Evolutionary conservation across 2,888 invertebrate genomes (phyloP), one percentile per base, ranked within the genome.

Genomic region (Synergus gifuensis): DNA sequence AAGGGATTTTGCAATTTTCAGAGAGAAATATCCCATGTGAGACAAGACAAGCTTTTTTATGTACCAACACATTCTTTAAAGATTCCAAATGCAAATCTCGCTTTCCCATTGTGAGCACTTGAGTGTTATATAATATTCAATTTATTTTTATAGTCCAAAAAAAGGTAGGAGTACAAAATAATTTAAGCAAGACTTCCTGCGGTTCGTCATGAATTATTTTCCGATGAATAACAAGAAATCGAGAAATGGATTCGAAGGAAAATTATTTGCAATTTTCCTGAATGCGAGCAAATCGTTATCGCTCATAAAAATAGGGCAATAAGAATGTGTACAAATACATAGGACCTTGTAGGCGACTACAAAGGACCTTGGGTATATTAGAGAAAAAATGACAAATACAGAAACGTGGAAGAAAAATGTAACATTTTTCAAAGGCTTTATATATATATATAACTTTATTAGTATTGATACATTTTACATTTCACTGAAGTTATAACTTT

Each of bases 1-100:
- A 18, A 36, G 54, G 73, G 73, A 73, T 73, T 49, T 54, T 16
- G 12, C n/a, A 73, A 73, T 54, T 1, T 42, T 11, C 36, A 54
- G 8, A 2, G 18, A 54, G n/a, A 16, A 14, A 73, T 40, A 73
- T 73, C 49, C 36, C 11, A 54, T 36, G n/a, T 36, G 54, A 16
- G 11, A 54, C 54, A 36, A n/a, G 5, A 54, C 40, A 9, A 4
- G 16, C 11, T 1, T 73, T 54, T 22, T 9, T 2, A 2, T 2
- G 12, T n/a, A 54, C 16, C 49, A 9, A 9, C 0, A 18, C n/a
- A 54, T n/a, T 8, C n/a, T 54, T 54, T 2, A 54, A 8, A 18
- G 54, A 54, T 18, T 8, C 3, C n/a, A 8, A 9, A n/a, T 54
- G 8, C n/a, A 18, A 1, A 18, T n/a, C 3, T n/a, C n/a, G 9